Evolutionary conservation across 2,113 vertebrate species (phyloP).

Genomic region (Andinoacara biseriatus): DNA sequence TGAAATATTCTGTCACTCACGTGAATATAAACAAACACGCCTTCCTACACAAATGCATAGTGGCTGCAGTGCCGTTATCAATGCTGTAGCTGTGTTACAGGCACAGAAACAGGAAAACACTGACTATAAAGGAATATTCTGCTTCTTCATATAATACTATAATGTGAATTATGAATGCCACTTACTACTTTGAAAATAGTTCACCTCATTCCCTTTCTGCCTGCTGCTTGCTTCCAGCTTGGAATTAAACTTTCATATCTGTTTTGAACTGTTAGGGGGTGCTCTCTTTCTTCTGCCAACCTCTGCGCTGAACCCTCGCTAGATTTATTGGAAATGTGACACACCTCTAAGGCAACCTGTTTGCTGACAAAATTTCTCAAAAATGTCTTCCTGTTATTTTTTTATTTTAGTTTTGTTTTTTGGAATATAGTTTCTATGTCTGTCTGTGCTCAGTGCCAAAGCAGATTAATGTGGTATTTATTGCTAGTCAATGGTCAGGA

Average conservation of each 20-base stretch:
- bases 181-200: constrained; percentile 74
- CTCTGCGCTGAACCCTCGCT: constrained; percentile 32
- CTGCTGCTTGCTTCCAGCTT: constrained; percentile 61
- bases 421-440: background rate
- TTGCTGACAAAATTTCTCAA: constrained; percentile 27
- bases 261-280: constrained; percentile 69
- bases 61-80: background rate
- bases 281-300: constrained; percentile 49
- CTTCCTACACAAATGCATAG: constrained; percentile 16
- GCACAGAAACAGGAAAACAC: constrained; percentile 28
- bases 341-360: constrained; percentile 31
- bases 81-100: constrained; percentile 19
- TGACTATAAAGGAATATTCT: constrained; percentile 21
- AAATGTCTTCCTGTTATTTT: constrained; percentile 5
- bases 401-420: constrained; percentile 2
- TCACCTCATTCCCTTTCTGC: constrained; percentile 59
- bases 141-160: constrained; percentile 63
- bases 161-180: constrained; percentile 77
- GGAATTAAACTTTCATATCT: constrained; percentile 76
- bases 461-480: constrained; percentile 39
- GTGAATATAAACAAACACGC: constrained; percentile 39
- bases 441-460: constrained; percentile 25
- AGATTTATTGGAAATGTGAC: constrained; percentile 58
- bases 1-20: constrained; percentile 55
- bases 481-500: constrained; percentile 40